A percentile compares a stretch with the other conserved stretches of the same genome.
phyloP scores from a whole-genome alignment of 2,113 vertebrate species.

The Phocoena sinus region DNA sequence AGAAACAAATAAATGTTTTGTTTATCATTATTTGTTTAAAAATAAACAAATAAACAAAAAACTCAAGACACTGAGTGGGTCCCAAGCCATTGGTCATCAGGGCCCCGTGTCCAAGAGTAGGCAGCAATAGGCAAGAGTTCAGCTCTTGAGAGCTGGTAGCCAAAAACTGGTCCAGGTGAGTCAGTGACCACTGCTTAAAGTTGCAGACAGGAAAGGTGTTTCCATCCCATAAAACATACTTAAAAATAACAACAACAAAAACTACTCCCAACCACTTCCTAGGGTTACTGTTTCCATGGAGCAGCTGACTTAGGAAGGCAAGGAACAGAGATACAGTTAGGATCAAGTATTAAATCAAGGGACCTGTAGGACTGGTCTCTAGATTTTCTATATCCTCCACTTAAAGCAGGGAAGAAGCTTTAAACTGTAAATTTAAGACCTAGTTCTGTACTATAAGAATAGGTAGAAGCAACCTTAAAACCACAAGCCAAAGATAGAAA shows the following conservation, averaged over 20 bases:
- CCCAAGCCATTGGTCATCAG: neutral
- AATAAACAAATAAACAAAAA: neutral
- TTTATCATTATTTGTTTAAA: too few relatives aligned
- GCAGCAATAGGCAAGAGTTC: too few relatives aligned
- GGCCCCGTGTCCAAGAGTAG: neutral
- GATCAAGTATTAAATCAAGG: neutral
- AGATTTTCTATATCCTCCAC: neutral
- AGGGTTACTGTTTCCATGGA: neutral
- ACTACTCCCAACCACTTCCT: neutral
- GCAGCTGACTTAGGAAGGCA: neutral
- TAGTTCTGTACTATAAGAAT: neutral
- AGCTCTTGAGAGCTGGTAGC: neutral
- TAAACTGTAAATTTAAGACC: neutral
- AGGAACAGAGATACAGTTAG: neutral
- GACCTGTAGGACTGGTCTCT: neutral
- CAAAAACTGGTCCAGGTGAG: neutral
- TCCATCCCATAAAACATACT: neutral
- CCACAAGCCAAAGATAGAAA: neutral
- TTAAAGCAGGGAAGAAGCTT: neutral
- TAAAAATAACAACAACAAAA: neutral
- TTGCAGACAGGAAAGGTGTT: neutral
- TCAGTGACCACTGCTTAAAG: neutral
- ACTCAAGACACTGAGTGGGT: neutral
- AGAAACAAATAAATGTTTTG: neutral
- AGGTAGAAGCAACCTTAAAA: neutral